Conservation (phyloP, 37 sponge, comb jelly and placozoan species). For the Diacarnus erythraeanus region DNA sequence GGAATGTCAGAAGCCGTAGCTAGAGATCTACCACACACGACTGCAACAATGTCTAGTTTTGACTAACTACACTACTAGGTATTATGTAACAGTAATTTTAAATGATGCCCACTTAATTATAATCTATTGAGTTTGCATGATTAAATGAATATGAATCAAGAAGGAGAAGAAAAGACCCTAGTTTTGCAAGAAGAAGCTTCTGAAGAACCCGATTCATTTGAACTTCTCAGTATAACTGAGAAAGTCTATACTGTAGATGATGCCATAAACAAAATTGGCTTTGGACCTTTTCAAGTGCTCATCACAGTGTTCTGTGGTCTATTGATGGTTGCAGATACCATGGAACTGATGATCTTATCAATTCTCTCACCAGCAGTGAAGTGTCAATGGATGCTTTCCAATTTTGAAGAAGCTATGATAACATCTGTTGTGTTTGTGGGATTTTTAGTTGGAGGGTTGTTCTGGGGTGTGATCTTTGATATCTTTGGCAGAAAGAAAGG, state of each 20-base stretch:
- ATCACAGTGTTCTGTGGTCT: constrained; percentile 56
- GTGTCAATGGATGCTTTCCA: constrained; percentile 48
- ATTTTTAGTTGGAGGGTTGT: constrained; percentile 53
- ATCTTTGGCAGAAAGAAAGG: constrained; percentile 51
- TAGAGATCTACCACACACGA: too few species aligned
- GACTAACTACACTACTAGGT: too few species aligned
- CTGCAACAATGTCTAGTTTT: too few species aligned
- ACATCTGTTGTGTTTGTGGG: constrained; percentile 75
- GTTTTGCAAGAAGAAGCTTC: neutral
- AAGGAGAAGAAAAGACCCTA: neutral
- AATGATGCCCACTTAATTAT: too few species aligned
- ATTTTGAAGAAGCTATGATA: constrained; percentile 36
- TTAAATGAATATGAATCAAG: neutral
- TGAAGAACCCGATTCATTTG: neutral
- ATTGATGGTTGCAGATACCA: constrained; percentile 41
- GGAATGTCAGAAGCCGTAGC: too few species aligned
- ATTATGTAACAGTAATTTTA: too few species aligned
- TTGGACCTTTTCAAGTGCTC: constrained; percentile 73
- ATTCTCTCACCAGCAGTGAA: constrained; percentile 38
- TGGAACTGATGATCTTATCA: constrained; percentile 56
- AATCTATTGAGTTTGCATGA: too few species aligned
- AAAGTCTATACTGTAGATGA: constrained; percentile 75
- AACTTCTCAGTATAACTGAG: neutral
- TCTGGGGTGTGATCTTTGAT: constrained; percentile 61
- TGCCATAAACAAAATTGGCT: constrained; percentile 71